Conservation (phyloP, 2,888 invertebrate genomes). For the Heliconius hortense region DNA sequence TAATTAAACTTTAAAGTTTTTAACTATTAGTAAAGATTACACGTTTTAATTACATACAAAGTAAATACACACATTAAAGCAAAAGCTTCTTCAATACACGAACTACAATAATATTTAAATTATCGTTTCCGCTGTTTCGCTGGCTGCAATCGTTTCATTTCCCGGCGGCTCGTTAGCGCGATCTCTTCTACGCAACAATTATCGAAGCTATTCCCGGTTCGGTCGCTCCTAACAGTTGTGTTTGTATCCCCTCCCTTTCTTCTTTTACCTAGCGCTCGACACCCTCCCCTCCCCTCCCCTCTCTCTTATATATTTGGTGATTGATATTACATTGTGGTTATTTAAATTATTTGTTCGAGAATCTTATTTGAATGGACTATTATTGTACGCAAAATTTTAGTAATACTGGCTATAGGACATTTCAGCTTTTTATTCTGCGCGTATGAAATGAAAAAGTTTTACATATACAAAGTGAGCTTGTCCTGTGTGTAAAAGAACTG, state of each 20-base stretch:
- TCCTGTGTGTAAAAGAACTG: too few relatives aligned
- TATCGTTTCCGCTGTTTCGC: neutral
- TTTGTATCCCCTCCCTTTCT: neutral
- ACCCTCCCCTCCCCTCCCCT: conserved; percentile 1
- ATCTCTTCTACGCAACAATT: conserved; percentile 65
- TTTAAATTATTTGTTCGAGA: neutral
- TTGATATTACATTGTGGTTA: conserved; percentile 33
- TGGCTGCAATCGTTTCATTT: conserved; percentile 22
- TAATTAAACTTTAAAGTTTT: too few relatives aligned
- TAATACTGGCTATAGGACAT: too few relatives aligned
- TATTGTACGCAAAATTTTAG: too few relatives aligned
- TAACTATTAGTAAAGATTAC: too few relatives aligned
- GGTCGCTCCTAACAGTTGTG: conserved; percentile 44
- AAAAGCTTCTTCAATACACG: neutral
- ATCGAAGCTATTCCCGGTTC: conserved; percentile 59
- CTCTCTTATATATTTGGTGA: neutral
- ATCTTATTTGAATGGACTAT: too few relatives aligned
- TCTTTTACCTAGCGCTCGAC: neutral
- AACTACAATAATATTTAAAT: neutral
- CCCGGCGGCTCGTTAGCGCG: conserved; percentile 59
- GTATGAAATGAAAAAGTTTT: too few relatives aligned
- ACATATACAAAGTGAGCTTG: too few relatives aligned
- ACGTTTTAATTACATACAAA: too few relatives aligned
- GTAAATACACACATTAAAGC: too few relatives aligned
- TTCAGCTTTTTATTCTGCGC: too few relatives aligned